Conservation (phyloP, 2,888 invertebrate genomes). For the Orthosia gothica region DNA sequence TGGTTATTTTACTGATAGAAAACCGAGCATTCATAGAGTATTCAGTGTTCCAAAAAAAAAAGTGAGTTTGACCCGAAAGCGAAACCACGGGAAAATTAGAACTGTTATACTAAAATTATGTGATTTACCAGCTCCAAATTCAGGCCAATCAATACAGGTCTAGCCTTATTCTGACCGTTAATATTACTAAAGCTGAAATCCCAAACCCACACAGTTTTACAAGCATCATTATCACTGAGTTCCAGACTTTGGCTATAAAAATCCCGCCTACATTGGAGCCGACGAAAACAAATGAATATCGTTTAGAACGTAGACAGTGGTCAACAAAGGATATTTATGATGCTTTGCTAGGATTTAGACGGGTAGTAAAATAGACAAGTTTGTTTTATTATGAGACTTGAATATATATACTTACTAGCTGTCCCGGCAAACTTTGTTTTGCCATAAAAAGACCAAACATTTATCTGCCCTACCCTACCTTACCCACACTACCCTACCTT, state of each 20-base stretch:
- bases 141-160: constrained; percentile 11
- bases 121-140: too few species aligned
- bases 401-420: too few species aligned
- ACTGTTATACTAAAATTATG: too few species aligned
- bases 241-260: constrained; percentile 35
- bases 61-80: too few species aligned
- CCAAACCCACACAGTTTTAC: constrained; percentile 16
- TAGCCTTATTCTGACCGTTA: constrained; percentile 1
- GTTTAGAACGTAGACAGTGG: constrained; percentile 6
- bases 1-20: too few species aligned
- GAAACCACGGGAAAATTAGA: too few species aligned
- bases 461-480: too few species aligned
- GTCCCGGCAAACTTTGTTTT: too few species aligned
- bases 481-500: too few species aligned
- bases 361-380: not conserved
- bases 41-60: too few species aligned
- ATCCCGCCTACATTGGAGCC: constrained; percentile 7
- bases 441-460: too few species aligned
- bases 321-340: constrained; percentile 22
- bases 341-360: not conserved
- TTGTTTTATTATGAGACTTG: not conserved
- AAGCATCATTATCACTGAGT: constrained; percentile 13
- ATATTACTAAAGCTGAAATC: constrained; percentile 14
- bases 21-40: too few species aligned
- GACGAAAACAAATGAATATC: constrained; percentile 48